A percentile compares a stretch with the other conserved stretches of the same genome.
Evolutionary conservation across 1,140 invertebrate genomes (phyloP).

Genomic region (Oncopodura yosiiana): DNA sequence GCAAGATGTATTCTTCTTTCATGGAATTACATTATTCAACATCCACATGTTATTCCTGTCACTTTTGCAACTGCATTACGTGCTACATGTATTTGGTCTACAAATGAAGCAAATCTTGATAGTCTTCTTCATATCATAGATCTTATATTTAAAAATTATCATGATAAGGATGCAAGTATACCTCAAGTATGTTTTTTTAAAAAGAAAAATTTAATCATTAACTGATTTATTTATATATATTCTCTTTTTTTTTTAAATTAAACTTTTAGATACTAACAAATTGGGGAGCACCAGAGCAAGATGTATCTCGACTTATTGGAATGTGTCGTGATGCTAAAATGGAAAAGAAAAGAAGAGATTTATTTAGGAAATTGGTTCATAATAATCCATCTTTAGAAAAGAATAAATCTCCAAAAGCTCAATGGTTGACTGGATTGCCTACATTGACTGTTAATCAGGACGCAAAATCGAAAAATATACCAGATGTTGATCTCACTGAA

Average conservation of each 20-base stretch:
- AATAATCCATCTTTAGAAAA: constrained; percentile 15
- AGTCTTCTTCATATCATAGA: constrained; percentile 14
- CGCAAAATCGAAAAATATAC: neutral
- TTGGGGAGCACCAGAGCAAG: constrained; percentile 23
- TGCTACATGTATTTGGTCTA: constrained; percentile 6
- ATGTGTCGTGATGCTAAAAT: neutral
- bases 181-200: constrained; percentile 9
- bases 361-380: constrained; percentile 13
- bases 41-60: constrained; percentile 8
- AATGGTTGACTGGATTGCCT: constrained; percentile 21
- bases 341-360: constrained; percentile 26
- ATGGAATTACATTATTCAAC: constrained; percentile 1
- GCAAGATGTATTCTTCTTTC: constrained; percentile 12
- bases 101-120: constrained; percentile 20
- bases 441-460: constrained; percentile 1
- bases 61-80: constrained; percentile 8
- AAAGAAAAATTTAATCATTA: neutral
- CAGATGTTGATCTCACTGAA: constrained; percentile 31
- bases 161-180: constrained; percentile 14
- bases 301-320: constrained; percentile 7
- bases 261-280: constrained; percentile 20
- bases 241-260: too few species aligned
- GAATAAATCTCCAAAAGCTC: constrained; percentile 16
- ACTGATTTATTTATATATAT: neutral
- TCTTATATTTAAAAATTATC: constrained; percentile 5